Evolutionary conservation across 2,113 vertebrate species (phyloP).

Genomic region (Pimephales promelas): DNA sequence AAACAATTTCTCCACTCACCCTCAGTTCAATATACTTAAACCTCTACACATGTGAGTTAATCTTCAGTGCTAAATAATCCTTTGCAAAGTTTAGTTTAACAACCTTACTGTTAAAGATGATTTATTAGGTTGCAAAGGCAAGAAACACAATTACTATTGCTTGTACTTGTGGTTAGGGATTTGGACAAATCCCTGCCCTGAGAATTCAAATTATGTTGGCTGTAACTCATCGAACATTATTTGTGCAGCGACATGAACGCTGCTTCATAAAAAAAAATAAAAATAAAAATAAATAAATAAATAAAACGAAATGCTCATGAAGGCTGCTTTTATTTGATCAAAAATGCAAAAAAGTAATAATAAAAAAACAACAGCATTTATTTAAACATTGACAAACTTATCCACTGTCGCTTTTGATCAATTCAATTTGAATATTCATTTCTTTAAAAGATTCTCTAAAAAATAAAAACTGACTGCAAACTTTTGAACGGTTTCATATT

Average conservation of each 20-base stretch:
- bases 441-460: neutral
- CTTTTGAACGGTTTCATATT: neutral
- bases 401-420: neutral
- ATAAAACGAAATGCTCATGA: too few species aligned
- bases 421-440: neutral
- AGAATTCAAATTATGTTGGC: neutral
- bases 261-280: neutral
- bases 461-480: too few species aligned
- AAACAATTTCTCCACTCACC: neutral
- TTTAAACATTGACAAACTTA: neutral
- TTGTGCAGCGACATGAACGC: neutral
- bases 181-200: neutral
- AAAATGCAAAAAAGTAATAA: too few species aligned
- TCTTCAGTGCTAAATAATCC: neutral
- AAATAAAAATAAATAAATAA: too few species aligned
- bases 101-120: neutral
- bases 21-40: neutral
- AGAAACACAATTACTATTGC: neutral
- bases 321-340: too few species aligned
- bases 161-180: conserved; percentile 1
- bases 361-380: neutral
- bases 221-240: neutral
- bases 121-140: neutral
- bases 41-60: neutral
- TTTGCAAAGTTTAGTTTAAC: conserved; percentile 1